Evolutionary conservation across 2,113 vertebrate species (phyloP), one percentile per base, ranked within the genome.

Genomic region (Platysternon megacephalum): DNA sequence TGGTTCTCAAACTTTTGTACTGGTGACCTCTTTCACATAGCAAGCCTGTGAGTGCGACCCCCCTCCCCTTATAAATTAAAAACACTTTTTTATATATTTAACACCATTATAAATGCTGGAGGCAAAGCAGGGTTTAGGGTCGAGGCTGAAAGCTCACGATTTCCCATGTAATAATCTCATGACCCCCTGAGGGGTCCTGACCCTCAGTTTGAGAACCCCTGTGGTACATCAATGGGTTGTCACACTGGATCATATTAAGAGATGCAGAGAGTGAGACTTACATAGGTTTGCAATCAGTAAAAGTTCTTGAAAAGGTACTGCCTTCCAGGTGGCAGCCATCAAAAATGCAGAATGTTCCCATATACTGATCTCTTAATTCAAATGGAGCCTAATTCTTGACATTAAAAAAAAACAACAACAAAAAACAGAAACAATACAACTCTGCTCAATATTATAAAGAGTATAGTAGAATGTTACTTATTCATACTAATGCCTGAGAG

Each of bases 171-270:
- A 44, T 44, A 44, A 44, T 44, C 44, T 44, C 44, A 5, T 6
- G 5, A 44, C 44, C 44, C 44, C 44, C 44, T 44, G 6, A 44
- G 44, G 44, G 44, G 44, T 44, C 44, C 44, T 44, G 44, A 44
- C 44, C 44, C 44, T 6, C 44, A 44, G 44, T 44, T 44, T 44
- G 44, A 44, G 44, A 44, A 44, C 44, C 44, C 44, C 44, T 44
- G 44, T 44, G 44, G 44, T 44, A 44, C 44, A 44, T 44, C 39
- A 56, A 81, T 5, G 19, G 3, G 32, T n/a, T 4, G 78, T 39
- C 8, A 16, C 1, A 0, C 0, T 76, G 32, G 44, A 29, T 53
- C 46, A 3, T 26, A 55, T 42, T 11, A 48, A 0, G 21, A 68
- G 39, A 76, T 1, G 4, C 9, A 61, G 5, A 84, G 49, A 86